Conservation (phyloP, 2,888 invertebrate species). For the Diarsia mendica region DNA sequence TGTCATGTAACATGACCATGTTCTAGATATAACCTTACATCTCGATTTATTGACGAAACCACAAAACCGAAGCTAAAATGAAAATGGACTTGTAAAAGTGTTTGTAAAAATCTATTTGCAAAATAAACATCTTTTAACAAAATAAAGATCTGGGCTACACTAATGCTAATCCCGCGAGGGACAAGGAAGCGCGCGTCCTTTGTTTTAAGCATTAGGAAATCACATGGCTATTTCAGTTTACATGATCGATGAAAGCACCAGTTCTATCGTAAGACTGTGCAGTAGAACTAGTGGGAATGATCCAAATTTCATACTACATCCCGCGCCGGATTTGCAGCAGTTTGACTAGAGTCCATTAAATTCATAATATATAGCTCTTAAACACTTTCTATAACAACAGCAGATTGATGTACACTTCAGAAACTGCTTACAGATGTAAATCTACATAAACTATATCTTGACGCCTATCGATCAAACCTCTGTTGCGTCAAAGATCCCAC, state of each 20-base stretch:
- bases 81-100: too few species aligned
- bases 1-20: background rate
- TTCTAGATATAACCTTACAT: background rate
- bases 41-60: background rate
- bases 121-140: background rate
- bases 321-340: background rate
- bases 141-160: background rate
- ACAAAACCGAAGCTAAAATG: background rate
- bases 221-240: background rate
- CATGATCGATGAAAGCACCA: background rate
- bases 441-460: slow-evolving; percentile 8
- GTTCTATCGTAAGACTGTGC: too few species aligned
- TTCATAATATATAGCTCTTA: background rate
- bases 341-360: background rate
- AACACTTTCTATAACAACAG: background rate
- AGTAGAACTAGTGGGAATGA: too few species aligned
- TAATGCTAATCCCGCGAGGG: background rate
- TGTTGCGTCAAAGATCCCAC: slow-evolving; percentile 19
- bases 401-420: background rate
- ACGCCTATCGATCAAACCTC: background rate
- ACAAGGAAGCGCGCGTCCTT: background rate
- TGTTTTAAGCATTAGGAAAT: background rate
- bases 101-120: too few species aligned
- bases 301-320: background rate
- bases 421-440: background rate